These are phyloP conservation scores for Drosophila triauraria DNA, from an alignment of 1,140 invertebrate genomes.

Conservation along the genomic window DNA sequence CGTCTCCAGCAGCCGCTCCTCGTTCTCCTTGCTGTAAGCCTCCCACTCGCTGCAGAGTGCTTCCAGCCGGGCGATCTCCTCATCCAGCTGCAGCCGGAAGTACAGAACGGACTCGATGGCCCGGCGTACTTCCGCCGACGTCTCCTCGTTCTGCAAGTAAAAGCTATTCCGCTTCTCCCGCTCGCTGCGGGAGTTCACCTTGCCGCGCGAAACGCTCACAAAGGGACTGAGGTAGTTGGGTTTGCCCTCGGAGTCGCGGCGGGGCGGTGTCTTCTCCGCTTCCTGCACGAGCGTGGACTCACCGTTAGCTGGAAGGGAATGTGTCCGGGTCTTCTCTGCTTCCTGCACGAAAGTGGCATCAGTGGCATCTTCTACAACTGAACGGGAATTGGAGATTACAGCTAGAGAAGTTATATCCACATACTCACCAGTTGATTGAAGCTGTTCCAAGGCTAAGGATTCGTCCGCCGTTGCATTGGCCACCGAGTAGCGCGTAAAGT, in stretches of 20 bases:
- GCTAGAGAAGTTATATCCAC: not conserved
- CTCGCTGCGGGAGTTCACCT: constrained; percentile 85
- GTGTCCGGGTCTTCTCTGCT: constrained; percentile 15
- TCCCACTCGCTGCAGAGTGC: constrained; percentile 86
- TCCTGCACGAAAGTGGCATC: constrained; percentile 4
- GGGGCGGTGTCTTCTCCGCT: constrained; percentile 21
- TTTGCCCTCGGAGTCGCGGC: constrained; percentile 9
- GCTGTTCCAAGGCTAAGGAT: constrained; percentile 22
- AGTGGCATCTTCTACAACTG: not conserved
- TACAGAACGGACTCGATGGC: constrained; percentile 86
- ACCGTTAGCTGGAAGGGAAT: not conserved
- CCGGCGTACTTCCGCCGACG: constrained; percentile 68
- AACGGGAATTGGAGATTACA: not conserved
- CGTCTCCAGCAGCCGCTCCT: constrained; percentile 49
- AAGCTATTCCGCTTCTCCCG: constrained; percentile 82
- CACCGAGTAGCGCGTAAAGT: constrained; percentile 61
- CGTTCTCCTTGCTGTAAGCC: constrained; percentile 68
- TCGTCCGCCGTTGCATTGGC: constrained; percentile 14
- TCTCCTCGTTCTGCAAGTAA: constrained; percentile 45
- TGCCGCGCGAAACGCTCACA: constrained; percentile 84
- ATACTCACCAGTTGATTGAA: constrained; percentile 15
- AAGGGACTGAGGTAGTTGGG: constrained; percentile 79
- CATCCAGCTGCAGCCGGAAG: constrained; percentile 86
- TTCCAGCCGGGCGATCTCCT: constrained; percentile 85
- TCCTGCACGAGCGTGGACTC: constrained; percentile 9